These are phyloP conservation scores for Pedionomus torquatus DNA, from an alignment of 2,113 vertebrate species.

Conservation along the genomic window DNA sequence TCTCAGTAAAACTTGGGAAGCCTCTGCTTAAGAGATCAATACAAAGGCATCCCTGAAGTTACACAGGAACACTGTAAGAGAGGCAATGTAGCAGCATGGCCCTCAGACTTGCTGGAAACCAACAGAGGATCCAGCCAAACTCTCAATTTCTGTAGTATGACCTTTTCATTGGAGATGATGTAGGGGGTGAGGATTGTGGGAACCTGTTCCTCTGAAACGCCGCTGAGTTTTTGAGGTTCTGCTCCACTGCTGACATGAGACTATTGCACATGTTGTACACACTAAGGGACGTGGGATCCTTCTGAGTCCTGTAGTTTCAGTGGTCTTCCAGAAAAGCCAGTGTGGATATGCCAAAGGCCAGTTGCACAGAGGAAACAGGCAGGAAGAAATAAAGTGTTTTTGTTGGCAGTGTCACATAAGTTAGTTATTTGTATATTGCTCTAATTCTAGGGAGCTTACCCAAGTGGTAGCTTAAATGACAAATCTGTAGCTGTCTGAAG, in stretches of 20 bases:
- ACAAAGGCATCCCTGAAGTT: fast-evolving
- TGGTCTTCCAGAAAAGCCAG: neutral
- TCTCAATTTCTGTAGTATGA: fast-evolving
- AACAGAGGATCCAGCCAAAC: neutral
- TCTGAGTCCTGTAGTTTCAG: neutral
- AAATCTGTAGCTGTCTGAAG: fast-evolving
- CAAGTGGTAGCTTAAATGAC: neutral
- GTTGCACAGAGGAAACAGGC: neutral
- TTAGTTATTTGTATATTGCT: neutral
- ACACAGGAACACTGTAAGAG: neutral
- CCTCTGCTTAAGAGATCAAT: neutral
- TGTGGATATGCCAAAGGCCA: neutral
- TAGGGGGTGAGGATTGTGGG: neutral
- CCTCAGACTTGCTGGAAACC: neutral
- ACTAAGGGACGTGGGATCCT: fast-evolving
- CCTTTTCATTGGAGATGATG: neutral
- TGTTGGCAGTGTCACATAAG: neutral
- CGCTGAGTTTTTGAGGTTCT: neutral
- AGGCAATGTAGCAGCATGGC: fast-evolving
- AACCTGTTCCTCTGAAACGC: neutral
- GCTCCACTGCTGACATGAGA: neutral
- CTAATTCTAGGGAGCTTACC: neutral
- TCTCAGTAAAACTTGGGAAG: neutral
- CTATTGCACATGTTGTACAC: fast-evolving
- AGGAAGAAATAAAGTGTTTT: neutral